Evolutionary conservation across 2,113 vertebrate genomes (phyloP), one percentile per base, ranked within the genome.

Genomic region (Python bivittatus): DNA sequence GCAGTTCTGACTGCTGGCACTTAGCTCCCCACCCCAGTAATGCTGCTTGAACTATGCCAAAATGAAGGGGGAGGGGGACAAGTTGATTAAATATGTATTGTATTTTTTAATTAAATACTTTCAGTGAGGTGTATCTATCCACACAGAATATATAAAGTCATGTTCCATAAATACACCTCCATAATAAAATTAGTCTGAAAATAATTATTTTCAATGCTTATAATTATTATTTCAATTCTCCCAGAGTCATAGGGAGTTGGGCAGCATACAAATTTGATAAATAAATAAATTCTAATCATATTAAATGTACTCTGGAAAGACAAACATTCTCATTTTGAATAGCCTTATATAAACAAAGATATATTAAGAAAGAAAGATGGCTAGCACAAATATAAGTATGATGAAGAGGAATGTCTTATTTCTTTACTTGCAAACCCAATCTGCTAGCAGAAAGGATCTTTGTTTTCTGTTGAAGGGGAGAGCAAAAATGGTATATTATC

Each of bases 41-140:
- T 79, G 86, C n/a, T 86, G 20, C 42, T 33, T 72, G 33, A 64
- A 53, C 33, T 79, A 53, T 12, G 52, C 92, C 86, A 96, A 93
- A 92, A 91, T 38, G 9, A 53, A 90, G 93, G 84, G 8, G 90
- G 22, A 89, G 1, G 91, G 44, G 91, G 25, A 29, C 90, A 33
- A 91, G 90, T 68, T 92, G 93, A 91, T 79, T 64, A 91, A 92
- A 90, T 52, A 94, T 68, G 92, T 42, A 72, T 60, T 54, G 94
- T 94, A 90, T 6, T 84, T 15, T 90, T 95, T 95, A 94, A 95
- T 88, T 91, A 95, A 95, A 48, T 9, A 94, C 94, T 96, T 96
- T 95, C 91, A 94, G 52, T 90, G 89, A 0, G 6, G 89, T 94
- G 72, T 56, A 79, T 92, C 86, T 92, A 89, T 94, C 89, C 22